Evolutionary conservation across 2,113 vertebrate species (phyloP), one percentile per base, ranked within the genome.

Genomic region (Gallinago paraguaiae): DNA sequence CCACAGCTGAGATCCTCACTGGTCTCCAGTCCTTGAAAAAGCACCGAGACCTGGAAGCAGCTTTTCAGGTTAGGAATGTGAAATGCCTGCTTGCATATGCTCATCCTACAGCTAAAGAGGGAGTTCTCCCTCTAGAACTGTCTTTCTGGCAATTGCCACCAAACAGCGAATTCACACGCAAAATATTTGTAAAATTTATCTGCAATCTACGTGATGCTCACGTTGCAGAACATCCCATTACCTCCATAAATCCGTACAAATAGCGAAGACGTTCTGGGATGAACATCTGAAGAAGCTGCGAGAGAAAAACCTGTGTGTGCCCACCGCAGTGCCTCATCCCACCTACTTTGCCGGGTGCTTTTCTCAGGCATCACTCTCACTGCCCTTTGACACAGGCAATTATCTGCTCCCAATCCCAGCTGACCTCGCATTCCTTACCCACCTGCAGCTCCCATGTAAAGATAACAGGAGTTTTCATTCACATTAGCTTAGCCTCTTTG

Each of bases 351-450:
- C 68, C 78, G 68, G 92, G 78, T 7, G 0, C 82, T 94, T 91
- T 96, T 92, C 86, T 93, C 86, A 95, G 81, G 86, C 86, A 93
- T 95, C 92, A 89, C 83, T 82, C 86, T 97, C 92, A 37, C 50
- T 88, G 91, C 92, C 91, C 92, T 94, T 92, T 97, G 94, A 96
- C 95, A 83, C 17, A 0, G 5, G 79, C 82, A 96, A 94, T 97
- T 97, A 95, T 93, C 84, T 76, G 93, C 80, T 93, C 80, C 74
- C 82, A 92, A 6, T 82, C 94, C 94, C 11, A 0, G 65, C 79
- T 96, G 93, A 97, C 94, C 94, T 88, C 95, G 83, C 94, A 97
- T 97, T 97, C 94, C 93, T 97, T 74, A 94, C 93, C 88, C 94
- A 97, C 96, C 93, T 97, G 93, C 95, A 96, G 91, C 48, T 96